Conservation (phyloP, 2,888 invertebrate species). For the Melipona beecheii region DNA sequence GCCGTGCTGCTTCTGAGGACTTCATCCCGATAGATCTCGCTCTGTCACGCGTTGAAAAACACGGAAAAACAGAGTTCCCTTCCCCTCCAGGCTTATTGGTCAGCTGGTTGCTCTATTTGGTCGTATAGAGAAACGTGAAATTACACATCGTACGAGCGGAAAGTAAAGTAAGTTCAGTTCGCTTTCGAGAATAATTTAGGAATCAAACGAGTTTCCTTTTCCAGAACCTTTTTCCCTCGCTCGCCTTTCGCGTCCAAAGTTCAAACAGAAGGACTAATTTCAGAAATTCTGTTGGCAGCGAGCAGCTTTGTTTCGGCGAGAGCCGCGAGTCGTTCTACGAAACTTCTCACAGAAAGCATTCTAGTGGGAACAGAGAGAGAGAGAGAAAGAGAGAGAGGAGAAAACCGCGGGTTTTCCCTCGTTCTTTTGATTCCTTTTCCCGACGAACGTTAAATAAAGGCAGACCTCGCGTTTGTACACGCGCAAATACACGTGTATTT, state of each 20-base stretch:
- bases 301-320: neutral
- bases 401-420: neutral
- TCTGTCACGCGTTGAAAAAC: constrained; percentile 25
- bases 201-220: neutral
- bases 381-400: constrained; percentile 17
- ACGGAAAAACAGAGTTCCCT: constrained; percentile 38
- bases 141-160: neutral
- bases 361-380: constrained; percentile 4
- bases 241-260: neutral
- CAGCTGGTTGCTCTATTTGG: constrained; percentile 14
- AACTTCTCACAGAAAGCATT: constrained; percentile 15
- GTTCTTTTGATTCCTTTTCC: neutral
- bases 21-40: constrained; percentile 32
- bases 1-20: constrained; percentile 31
- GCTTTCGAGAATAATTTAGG: neutral
- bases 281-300: neutral
- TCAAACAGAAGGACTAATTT: neutral
- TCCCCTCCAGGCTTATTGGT: neutral
- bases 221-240: neutral
- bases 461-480: constrained; percentile 2
- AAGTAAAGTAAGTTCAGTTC: no score
- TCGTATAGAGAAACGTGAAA: neutral
- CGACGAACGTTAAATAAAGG: neutral
- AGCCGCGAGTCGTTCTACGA: constrained; percentile 1
- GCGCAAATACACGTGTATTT: no score